A percentile compares a stretch with the other conserved stretches of the same genome.
Conservation (phyloP, 2,888 invertebrate species). For the Herminia tarsipennalis region DNA sequence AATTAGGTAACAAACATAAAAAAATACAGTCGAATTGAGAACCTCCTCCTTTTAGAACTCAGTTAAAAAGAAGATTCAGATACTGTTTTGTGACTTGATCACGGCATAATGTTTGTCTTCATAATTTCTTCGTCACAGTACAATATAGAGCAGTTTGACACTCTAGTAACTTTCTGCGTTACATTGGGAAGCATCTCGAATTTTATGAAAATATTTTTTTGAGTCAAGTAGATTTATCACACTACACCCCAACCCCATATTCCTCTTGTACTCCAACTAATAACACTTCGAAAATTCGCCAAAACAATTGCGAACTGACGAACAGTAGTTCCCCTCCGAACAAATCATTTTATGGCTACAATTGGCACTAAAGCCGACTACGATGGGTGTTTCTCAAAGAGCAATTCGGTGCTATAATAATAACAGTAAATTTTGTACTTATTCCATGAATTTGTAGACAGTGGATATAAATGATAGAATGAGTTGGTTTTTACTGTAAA, state of each 20-base stretch:
- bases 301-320: constrained; percentile 49
- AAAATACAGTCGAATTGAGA: too few relatives aligned
- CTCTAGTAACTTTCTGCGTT: too few relatives aligned
- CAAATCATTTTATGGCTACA: constrained; percentile 74
- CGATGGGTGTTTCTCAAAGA: constrained; percentile 57
- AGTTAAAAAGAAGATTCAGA: too few relatives aligned
- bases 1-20: too few relatives aligned
- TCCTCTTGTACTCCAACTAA: constrained; percentile 6
- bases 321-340: constrained; percentile 55
- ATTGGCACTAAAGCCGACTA: constrained; percentile 70
- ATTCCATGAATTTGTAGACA: constrained; percentile 37
- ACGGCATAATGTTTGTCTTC: constrained; percentile 12
- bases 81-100: too few relatives aligned
- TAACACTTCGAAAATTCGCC: constrained; percentile 24
- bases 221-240: too few relatives aligned
- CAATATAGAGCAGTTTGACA: too few relatives aligned
- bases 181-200: too few relatives aligned
- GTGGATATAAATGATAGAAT: constrained; percentile 3
- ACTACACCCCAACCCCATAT: constrained; percentile 1
- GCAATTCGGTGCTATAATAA: constrained; percentile 74
- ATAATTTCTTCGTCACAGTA: neutral
- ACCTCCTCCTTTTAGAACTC: too few relatives aligned
- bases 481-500: neutral
- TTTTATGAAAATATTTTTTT: too few relatives aligned
- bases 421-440: constrained; percentile 78